Evolutionary conservation across 2,113 vertebrate genomes (phyloP).

Genomic region (Lathamus discolor): DNA sequence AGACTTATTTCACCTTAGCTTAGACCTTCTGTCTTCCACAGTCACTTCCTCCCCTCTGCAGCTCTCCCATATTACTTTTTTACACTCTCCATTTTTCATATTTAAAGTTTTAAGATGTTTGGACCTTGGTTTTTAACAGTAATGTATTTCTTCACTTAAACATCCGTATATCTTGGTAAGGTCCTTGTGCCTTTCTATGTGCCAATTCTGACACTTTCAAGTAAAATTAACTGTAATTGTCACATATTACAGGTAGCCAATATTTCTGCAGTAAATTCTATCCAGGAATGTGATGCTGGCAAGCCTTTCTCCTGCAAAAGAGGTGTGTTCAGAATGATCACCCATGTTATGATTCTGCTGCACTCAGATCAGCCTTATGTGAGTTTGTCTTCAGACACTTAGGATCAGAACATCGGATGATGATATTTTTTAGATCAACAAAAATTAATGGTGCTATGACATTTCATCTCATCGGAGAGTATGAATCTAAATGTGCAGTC

Average conservation of each 20-base stretch:
- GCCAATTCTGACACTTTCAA: background rate
- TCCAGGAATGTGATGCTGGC: background rate
- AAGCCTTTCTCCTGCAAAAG: background rate
- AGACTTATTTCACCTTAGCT: conserved; percentile 15
- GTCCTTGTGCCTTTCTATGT: background rate
- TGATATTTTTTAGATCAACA: background rate
- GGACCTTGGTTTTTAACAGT: conserved; percentile 48
- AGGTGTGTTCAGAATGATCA: background rate
- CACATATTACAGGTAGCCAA: background rate
- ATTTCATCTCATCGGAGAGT: background rate
- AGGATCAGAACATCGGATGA: background rate
- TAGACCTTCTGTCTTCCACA: conserved; percentile 29
- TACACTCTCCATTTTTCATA: conserved; percentile 55
- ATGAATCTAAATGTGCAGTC: background rate
- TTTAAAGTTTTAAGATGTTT: conserved; percentile 62
- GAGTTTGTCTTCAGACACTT: background rate
- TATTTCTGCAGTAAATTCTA: conserved; percentile 14
- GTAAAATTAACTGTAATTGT: conserved; percentile 49
- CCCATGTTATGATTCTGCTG: background rate
- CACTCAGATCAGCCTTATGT: background rate
- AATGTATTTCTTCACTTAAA: conserved; percentile 41
- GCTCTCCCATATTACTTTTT: conserved; percentile 52
- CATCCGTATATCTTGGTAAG: background rate
- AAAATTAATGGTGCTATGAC: background rate
- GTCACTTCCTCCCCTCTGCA: background rate